phyloP scores from a whole-genome alignment of 2,888 invertebrate species.

The Sesia apiformis region DNA sequence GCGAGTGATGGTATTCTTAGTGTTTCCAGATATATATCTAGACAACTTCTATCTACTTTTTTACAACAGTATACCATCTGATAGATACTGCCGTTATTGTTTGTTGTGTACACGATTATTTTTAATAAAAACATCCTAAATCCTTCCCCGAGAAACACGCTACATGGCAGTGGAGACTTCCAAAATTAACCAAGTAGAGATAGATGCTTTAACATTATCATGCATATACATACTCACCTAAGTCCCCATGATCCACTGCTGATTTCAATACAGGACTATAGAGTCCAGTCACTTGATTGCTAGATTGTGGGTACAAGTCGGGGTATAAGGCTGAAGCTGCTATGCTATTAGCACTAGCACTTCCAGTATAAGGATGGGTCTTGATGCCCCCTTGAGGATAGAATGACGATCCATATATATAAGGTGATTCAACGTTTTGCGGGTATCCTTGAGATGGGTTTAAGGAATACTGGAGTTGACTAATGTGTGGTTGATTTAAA shows the following conservation, averaged over 20 bases:
- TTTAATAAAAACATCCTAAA: no score
- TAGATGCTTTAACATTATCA: no score
- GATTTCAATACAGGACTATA: background rate
- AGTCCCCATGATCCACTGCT: background rate
- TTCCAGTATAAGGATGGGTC: background rate
- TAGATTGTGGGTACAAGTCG: conserved; percentile 10
- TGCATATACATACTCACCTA: background rate
- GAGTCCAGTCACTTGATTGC: background rate
- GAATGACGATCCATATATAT: background rate
- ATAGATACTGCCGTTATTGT: no score
- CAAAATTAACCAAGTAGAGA: no score
- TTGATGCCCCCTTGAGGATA: background rate
- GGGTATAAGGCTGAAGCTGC: conserved; percentile 14
- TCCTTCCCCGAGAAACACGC: no score
- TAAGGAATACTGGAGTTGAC: background rate
- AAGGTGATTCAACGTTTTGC: background rate
- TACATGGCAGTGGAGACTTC: no score
- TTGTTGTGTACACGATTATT: no score
- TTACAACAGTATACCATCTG: no score
- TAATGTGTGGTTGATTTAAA: background rate
- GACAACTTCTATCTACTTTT: no score
- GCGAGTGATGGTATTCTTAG: no score
- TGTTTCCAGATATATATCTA: no score
- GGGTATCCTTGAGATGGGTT: background rate
- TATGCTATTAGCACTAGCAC: background rate